A percentile compares a stretch with the other conserved stretches of the same genome.
phyloP scores from a whole-genome alignment of 2,797 vertebrate species.

The Hirundo rustica region DNA sequence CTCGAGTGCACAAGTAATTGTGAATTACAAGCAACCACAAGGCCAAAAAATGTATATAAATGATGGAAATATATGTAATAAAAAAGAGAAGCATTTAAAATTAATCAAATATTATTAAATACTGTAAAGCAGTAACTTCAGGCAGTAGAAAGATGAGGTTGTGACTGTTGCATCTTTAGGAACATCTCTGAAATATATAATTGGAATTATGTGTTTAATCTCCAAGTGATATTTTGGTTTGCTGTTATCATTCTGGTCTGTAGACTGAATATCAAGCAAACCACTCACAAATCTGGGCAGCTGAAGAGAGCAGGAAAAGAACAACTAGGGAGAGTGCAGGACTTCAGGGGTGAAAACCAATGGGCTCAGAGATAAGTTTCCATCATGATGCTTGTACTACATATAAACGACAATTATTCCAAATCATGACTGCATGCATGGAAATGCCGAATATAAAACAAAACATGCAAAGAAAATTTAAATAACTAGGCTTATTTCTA shows the following conservation, averaged over 20 bases:
- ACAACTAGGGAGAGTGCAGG: neutral
- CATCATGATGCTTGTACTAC: neutral
- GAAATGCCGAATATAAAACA: neutral
- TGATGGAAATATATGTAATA: neutral
- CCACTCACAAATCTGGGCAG: neutral
- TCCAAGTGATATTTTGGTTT: neutral
- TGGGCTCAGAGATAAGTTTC: neutral
- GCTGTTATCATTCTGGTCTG: neutral
- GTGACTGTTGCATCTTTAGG: neutral
- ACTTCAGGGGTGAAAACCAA: neutral
- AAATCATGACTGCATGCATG: neutral
- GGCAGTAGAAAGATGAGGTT: neutral
- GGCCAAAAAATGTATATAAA: neutral
- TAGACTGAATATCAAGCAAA: neutral
- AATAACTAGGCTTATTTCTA: neutral
- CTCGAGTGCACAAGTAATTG: neutral
- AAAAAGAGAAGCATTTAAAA: neutral
- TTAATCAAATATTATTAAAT: neutral
- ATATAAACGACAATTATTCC: neutral
- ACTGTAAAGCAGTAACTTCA: neutral
- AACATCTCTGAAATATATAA: neutral
- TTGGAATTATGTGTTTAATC: neutral
- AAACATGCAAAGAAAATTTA: neutral
- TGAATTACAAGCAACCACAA: neutral
- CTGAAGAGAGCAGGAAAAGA: neutral